A percentile compares a stretch with the other conserved stretches of the same genome.
Evolutionary conservation across 2,888 invertebrate species (phyloP).

Genomic region (Desoria tigrina): DNA sequence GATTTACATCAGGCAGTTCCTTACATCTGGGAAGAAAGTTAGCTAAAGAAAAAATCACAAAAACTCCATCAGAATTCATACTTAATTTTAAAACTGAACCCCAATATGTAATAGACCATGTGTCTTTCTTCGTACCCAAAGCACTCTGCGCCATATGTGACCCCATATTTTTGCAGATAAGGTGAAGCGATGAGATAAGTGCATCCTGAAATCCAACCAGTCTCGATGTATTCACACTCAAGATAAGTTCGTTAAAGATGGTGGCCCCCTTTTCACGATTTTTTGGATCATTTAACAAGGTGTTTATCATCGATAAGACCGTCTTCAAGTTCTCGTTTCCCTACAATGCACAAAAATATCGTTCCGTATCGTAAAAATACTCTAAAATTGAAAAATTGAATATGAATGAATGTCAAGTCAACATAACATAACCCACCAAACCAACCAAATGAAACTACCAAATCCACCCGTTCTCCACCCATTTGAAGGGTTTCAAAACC

Average conservation of each 20-base stretch:
- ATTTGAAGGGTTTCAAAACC: neutral
- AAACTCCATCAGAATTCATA: too few species aligned
- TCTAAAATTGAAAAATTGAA: neutral
- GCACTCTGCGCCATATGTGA: slow-evolving; percentile 31
- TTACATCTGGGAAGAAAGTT: slow-evolving; percentile 45
- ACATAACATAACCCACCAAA: slow-evolving; percentile 15
- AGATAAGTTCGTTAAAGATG: slow-evolving; percentile 34
- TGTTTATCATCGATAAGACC: slow-evolving; percentile 41
- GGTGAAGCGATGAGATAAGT: slow-evolving; percentile 42
- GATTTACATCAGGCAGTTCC: slow-evolving; percentile 37
- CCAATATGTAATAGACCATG: neutral
- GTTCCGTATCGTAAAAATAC: neutral
- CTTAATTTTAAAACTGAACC: neutral
- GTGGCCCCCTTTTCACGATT: slow-evolving; percentile 42
- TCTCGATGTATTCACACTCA: slow-evolving; percentile 29
- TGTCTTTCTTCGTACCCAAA: slow-evolving; percentile 34
- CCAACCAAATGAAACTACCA: slow-evolving; percentile 1
- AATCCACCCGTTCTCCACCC: too few species aligned
- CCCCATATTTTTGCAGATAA: slow-evolving; percentile 43
- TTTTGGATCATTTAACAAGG: slow-evolving; percentile 45
- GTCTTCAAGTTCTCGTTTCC: slow-evolving; percentile 44
- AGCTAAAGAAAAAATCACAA: slow-evolving; percentile 27
- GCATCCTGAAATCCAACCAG: slow-evolving; percentile 42
- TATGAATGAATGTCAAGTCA: neutral
- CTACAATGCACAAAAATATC: slow-evolving; percentile 32